Evolutionary conservation across 2,113 vertebrate species (phyloP).

Genomic region (Rhinolophus ferrumequinum): DNA sequence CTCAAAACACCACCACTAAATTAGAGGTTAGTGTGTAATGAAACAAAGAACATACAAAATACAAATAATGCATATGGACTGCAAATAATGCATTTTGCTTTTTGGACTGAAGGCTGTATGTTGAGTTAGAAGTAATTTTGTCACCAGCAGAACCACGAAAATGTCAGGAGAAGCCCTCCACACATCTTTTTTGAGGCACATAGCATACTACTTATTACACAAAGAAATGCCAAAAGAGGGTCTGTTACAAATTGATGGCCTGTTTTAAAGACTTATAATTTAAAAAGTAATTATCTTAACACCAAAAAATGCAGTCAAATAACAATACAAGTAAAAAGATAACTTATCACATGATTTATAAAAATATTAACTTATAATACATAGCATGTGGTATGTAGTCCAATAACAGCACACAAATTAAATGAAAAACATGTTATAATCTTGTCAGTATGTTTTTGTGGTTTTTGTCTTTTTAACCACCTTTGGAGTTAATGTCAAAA

Average conservation of each 20-base stretch:
- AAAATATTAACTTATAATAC: background rate
- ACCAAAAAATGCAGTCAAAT: background rate
- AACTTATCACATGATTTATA: background rate
- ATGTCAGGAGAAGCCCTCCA: background rate
- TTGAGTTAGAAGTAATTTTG: background rate
- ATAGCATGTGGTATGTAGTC: background rate
- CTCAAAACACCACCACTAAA: background rate
- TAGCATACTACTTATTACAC: background rate
- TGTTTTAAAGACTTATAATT: background rate
- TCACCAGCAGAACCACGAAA: background rate
- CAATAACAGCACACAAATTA: background rate
- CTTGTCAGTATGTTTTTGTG: background rate
- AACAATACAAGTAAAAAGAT: background rate
- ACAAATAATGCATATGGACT: background rate
- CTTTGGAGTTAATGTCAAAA: background rate
- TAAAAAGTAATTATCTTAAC: conserved; percentile 10
- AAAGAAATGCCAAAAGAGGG: background rate
- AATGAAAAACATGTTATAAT: background rate
- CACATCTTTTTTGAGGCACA: background rate
- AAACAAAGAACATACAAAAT: conserved; percentile 15
- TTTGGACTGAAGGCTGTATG: background rate
- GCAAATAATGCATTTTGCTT: background rate
- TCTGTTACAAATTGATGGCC: background rate
- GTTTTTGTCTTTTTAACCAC: background rate
- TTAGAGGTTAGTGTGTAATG: background rate